Evolutionary conservation across 2,888 invertebrate species (phyloP), one percentile per base, ranked within the genome.

Genomic region (Sphaerophoria rueppellii): DNA sequence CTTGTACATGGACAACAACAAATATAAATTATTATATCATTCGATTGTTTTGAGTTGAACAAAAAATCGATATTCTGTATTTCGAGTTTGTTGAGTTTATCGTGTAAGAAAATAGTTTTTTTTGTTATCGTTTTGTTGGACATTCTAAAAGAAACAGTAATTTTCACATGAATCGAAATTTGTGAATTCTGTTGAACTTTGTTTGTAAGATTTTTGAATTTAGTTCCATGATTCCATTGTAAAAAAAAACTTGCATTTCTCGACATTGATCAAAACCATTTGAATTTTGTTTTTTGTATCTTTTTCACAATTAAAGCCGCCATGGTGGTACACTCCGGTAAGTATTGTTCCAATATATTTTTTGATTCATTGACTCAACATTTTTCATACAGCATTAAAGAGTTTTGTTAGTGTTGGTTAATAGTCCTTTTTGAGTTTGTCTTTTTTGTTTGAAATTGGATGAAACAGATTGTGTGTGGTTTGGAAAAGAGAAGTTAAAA

Each of bases 301-400:
- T 87, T 89, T 89, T 88, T 87, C 87, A 88, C 87, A 88, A 90
- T 89, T 9, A 90, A 90, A 97, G 97, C 97, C 97, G 91, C 95
- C 96, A 90, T 97, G 97, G 97, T 97, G 97, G 97, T 97, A 97
- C 93, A 96, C 96, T 92, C 96, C 97, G 92, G 97, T 97, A 93
- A 97, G 97, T 96, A 94, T 90, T 69, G 69, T 71, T 37, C 58
- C 16, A 6, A 16, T 35, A 34, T 37, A 50, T 60, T 43, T 12
- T 35, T 60, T 40, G 6, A 37, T n/a, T 6, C n/a, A 73, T 24
- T 24, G 70, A 67, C 73, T 73, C 70, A 61, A 55, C 67, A 58
- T 75, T 40, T 61, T 60, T 79, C 82, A 78, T 78, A 46, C 50
- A 78, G 73, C 73, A 78, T 82, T 74, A 74, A 46, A 55, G 24